Base-by-base conservation (phyloP, 2,888 invertebrate species). In the Aelia acuminata region DNA sequence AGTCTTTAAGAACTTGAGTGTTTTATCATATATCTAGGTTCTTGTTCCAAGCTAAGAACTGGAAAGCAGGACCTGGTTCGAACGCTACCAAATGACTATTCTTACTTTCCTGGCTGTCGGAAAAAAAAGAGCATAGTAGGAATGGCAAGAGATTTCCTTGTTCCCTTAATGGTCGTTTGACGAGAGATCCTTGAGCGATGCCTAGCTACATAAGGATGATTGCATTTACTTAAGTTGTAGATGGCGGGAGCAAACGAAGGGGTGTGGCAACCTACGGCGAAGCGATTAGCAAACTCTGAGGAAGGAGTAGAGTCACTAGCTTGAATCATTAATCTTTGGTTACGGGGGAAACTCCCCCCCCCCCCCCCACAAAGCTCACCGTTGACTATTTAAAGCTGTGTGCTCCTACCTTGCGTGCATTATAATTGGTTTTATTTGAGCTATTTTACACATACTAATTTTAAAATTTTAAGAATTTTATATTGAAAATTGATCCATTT, bases 251-350 rank as follows among this genome's bases (percentile, higher is more conserved):
- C 31, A 18, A 31, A 63, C 31, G 63, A 63, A 63, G 63, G 63
- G 63, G 63, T 15, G 63, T 63, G 63, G 31, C 15, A 63, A 31
- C 18, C 63, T 63, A 31, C 31, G 15, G 31, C 18, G 15, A 31
- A 63, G 18, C 63, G 63, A 63, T 63, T 63, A 63, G 31, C 63
- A 31, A 57, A 31, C 63, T 63, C 63, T 31, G 11, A 11, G 18
- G 63, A 31, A 63, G 63, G 26, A 63, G 31, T 31, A 63, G 3
- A 57, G 26, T 63, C 31, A 57, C 26, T 31, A 31, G 31, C 3
- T 63, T 1, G 63, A 63, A 63, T 63, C 63, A 63, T 63, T 63
- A 63, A 63, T 63, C 63, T 63, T 18, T 31, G 31, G 57, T 57
- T 53, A 53, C n/a, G 2, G 53, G 53, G 57, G 11, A 57, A 63